These are phyloP conservation scores for Parasteatoda lunata DNA, from an alignment of 2,888 invertebrate genomes.

Conservation along the genomic window DNA sequence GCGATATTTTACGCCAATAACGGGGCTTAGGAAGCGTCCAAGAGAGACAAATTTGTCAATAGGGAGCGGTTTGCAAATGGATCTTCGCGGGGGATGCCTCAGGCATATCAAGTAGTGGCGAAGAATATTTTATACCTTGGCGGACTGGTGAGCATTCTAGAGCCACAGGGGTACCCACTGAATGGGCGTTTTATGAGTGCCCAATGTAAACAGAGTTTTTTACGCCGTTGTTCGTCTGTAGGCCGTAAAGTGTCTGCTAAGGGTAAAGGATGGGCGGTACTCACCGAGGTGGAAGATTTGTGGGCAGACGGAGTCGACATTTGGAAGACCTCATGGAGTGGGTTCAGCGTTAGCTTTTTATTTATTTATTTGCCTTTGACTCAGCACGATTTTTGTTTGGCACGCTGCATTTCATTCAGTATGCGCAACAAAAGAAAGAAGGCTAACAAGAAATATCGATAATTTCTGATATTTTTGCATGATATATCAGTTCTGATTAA, in stretches of 20 bases:
- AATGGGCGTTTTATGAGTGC: slow-evolving; percentile 66
- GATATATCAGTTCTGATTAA: too few relatives aligned
- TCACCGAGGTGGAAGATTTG: slow-evolving; percentile 57
- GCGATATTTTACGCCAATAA: slow-evolving; percentile 60
- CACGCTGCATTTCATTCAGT: too few relatives aligned
- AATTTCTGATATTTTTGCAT: too few relatives aligned
- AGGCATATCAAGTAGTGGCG: slow-evolving; percentile 32
- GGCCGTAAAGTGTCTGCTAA: slow-evolving; percentile 58
- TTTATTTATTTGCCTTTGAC: too few relatives aligned
- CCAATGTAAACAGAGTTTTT: slow-evolving; percentile 58
- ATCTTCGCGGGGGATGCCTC: slow-evolving; percentile 31
- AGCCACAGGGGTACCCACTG: slow-evolving; percentile 4
- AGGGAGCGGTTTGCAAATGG: slow-evolving; percentile 47
- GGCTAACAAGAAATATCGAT: too few relatives aligned
- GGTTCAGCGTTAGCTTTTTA: neutral
- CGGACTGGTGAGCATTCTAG: neutral
- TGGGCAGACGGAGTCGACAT: slow-evolving; percentile 30
- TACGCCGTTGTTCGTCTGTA: slow-evolving; percentile 34
- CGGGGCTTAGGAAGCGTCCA: slow-evolving; percentile 34
- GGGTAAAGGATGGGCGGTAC: slow-evolving; percentile 54
- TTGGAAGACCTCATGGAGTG: slow-evolving; percentile 49
- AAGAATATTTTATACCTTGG: slow-evolving; percentile 17
- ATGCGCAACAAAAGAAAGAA: too few relatives aligned
- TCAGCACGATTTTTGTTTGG: too few relatives aligned
- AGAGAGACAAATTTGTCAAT: slow-evolving; percentile 58